Conservation (phyloP, 2,113 vertebrate species). For the Lepisosteus osseus region DNA sequence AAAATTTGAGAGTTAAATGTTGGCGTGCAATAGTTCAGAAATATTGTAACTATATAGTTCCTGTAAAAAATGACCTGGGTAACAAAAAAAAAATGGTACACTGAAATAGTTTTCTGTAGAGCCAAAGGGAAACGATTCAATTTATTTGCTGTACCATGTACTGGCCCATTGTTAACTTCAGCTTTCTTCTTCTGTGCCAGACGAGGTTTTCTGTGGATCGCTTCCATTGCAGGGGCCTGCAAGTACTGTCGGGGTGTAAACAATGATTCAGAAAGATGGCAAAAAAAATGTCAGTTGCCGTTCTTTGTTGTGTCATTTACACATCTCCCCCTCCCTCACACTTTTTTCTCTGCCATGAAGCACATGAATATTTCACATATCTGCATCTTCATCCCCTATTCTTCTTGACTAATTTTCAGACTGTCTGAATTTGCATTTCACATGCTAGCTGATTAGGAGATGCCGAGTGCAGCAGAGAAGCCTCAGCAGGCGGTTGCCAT, state of each 20-base stretch:
- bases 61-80: background rate
- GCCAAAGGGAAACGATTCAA: background rate
- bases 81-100: background rate
- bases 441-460: conserved; percentile 88
- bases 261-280: conserved; percentile 90
- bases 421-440: conserved; percentile 98
- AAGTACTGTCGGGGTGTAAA: conserved; percentile 86
- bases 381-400: conserved; percentile 88
- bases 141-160: conserved; percentile 40
- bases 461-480: conserved; percentile 75
- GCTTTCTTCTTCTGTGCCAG: conserved; percentile 18
- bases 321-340: conserved; percentile 77
- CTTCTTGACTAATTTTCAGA: conserved; percentile 97
- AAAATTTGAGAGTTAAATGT: too few relatives aligned
- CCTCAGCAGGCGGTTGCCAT: conserved; percentile 95
- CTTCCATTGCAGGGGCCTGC: conserved; percentile 64
- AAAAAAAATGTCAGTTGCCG: conserved; percentile 91
- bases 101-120: background rate
- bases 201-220: conserved; percentile 57
- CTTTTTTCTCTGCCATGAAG: conserved; percentile 66
- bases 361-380: conserved; percentile 99
- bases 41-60: too few relatives aligned
- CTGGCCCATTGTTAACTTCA: background rate
- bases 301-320: conserved; percentile 99
- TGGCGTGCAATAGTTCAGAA: too few relatives aligned